Base-by-base conservation (phyloP, 2,797 vertebrate species). In the Argentina silus region DNA sequence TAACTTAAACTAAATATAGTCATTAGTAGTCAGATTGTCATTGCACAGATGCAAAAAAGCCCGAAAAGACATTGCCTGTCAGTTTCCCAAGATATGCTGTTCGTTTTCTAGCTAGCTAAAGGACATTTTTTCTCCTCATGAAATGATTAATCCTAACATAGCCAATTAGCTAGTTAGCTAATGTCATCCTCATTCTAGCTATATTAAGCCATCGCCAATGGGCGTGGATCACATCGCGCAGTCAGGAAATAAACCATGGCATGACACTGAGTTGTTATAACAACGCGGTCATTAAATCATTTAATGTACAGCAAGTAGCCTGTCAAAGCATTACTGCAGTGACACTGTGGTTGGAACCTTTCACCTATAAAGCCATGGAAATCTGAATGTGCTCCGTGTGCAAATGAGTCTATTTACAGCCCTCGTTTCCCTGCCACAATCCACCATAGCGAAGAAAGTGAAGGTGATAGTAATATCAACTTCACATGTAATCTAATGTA, bases 161-260 rank as follows among this genome's bases (percentile, higher is more conserved):
- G 87, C 82, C n/a, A 27, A 68, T 42, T 90, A 90, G 87, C 83
- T 23, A 44, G 9, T 65, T 0, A 43, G 86, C 80, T 86, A 86
- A 71, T 76, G 80, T 82, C 66, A 70, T 14, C 27, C 27, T 36
- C 2, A 48, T 48, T 1, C 6, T 2, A 12, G 47, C 47, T 8
- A 48, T 1, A 48, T n/a, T n/a, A n/a, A n/a, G n/a, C n/a, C n/a
- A n/a, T 56, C 8, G 78, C 69, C 51, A 64, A 86, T 89, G 90
- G 89, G 90, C 87, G 89, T 88, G 83, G 87, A 83, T 81, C 81
- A 9, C 74, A 2, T n/a, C n/a, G n/a, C 63, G 61, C 51, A 50
- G 45, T 6, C 45, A 44, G 36, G 36, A 42, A 43, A 62, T 43
- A 44, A 62, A 62, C 7, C 12, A 7, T 43, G 12, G 60, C 0